Conservation (phyloP, 2,888 invertebrate genomes). For the Plagiodera versicolora region DNA sequence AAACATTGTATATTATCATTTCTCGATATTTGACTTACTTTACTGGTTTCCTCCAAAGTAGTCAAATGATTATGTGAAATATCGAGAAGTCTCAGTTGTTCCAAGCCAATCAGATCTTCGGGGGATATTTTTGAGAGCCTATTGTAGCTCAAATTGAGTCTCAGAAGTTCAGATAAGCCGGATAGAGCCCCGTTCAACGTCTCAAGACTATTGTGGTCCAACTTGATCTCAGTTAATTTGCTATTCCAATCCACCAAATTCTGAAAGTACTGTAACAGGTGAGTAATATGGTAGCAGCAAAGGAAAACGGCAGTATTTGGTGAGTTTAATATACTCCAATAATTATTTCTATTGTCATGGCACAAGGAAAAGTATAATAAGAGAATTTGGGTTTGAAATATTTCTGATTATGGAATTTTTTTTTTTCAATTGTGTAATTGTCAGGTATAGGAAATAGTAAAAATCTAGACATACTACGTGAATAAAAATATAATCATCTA, state of each 20-base stretch:
- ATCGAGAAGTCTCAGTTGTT: constrained; percentile 72
- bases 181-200: constrained; percentile 74
- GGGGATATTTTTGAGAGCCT: constrained; percentile 72
- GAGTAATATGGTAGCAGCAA: too few relatives aligned
- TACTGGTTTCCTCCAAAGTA: constrained; percentile 79
- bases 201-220: constrained; percentile 74
- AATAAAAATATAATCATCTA: constrained; percentile 17
- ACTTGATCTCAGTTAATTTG: constrained; percentile 68
- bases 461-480: not conserved
- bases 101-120: constrained; percentile 77
- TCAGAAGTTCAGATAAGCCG: constrained; percentile 72
- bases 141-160: constrained; percentile 76
- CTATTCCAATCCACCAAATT: constrained; percentile 79
- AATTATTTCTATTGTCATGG: too few relatives aligned
- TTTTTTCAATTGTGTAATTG: too few relatives aligned
- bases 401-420: too few relatives aligned
- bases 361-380: too few relatives aligned
- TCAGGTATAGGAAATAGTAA: not conserved
- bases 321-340: too few relatives aligned
- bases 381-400: too few relatives aligned
- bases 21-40: constrained; percentile 64
- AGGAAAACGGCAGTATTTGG: too few relatives aligned
- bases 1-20: too few relatives aligned
- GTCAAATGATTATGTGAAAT: constrained; percentile 76
- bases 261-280: constrained; percentile 53